A percentile compares a stretch with the other conserved stretches of the same genome.
phyloP scores from a whole-genome alignment of 2,888 invertebrate genomes.

The Xestoiulus laeticollis region DNA sequence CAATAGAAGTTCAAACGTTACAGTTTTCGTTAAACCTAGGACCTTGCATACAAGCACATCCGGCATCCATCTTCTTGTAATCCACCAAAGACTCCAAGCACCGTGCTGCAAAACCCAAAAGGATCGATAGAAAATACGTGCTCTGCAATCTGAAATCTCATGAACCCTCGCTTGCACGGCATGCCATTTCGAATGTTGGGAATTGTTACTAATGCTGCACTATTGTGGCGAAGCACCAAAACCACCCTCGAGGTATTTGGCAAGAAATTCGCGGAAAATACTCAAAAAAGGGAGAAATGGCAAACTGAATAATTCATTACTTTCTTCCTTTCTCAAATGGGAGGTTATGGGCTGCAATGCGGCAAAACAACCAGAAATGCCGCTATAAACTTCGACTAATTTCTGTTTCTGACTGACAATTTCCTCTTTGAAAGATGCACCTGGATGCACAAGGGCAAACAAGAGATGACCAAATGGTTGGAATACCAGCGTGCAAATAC shows the following conservation, averaged over 20 bases:
- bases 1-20: background rate
- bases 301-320: background rate
- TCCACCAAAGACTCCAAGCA: background rate
- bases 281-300: background rate
- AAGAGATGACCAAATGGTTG: background rate
- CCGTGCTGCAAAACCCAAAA: background rate
- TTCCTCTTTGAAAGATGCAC: no score
- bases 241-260: background rate
- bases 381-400: background rate
- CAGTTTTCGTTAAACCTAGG: background rate
- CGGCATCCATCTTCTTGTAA: background rate
- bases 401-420: background rate
- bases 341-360: background rate
- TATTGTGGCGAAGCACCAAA: background rate
- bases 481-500: background rate
- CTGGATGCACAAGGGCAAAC: no score
- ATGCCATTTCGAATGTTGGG: background rate
- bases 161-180: background rate
- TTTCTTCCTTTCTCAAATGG: background rate
- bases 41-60: background rate
- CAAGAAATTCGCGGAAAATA: background rate
- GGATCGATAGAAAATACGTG: constrained; percentile 30
- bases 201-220: background rate
- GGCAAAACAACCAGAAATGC: background rate
- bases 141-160: background rate